phyloP scores from a whole-genome alignment of 2,888 invertebrate species.

The Cerceris rybyensis region DNA sequence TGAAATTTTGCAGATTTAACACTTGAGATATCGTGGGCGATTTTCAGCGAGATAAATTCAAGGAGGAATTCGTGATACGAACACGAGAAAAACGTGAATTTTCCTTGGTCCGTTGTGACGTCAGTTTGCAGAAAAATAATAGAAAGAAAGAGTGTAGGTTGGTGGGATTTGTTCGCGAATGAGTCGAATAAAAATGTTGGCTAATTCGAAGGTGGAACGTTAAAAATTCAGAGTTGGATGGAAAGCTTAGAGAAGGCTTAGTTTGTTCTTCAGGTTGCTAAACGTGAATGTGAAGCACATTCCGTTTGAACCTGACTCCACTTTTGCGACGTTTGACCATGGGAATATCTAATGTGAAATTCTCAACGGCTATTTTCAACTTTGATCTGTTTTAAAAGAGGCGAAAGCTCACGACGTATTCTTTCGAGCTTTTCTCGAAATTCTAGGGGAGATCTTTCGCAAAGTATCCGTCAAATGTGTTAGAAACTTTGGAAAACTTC shows the following conservation, averaged over 20 bases:
- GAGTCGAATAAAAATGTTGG: slow-evolving; percentile 1
- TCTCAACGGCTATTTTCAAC: background rate
- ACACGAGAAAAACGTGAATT: too few relatives aligned
- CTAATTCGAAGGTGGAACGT: slow-evolving; percentile 24
- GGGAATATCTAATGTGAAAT: slow-evolving; percentile 5
- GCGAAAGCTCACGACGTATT: too few relatives aligned
- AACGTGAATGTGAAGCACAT: slow-evolving; percentile 6
- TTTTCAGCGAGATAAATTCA: too few relatives aligned
- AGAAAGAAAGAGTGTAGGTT: background rate
- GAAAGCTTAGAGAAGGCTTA: background rate
- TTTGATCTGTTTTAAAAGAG: slow-evolving; percentile 3
- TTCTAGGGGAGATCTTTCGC: too few relatives aligned
- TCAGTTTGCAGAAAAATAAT: background rate
- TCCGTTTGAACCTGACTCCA: slow-evolving; percentile 20
- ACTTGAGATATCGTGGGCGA: too few relatives aligned
- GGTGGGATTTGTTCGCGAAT: slow-evolving; percentile 18
- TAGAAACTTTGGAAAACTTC: too few relatives aligned
- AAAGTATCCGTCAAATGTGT: too few relatives aligned
- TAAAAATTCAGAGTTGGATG: slow-evolving; percentile 17
- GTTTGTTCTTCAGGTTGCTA: slow-evolving; percentile 17
- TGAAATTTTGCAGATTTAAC: too few relatives aligned
- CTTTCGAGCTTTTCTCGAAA: too few relatives aligned
- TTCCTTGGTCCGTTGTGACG: too few relatives aligned
- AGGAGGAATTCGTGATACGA: too few relatives aligned
- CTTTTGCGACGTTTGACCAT: background rate